Evolutionary conservation across 2,113 vertebrate genomes (phyloP).

Genomic region (Rallus limicola): DNA sequence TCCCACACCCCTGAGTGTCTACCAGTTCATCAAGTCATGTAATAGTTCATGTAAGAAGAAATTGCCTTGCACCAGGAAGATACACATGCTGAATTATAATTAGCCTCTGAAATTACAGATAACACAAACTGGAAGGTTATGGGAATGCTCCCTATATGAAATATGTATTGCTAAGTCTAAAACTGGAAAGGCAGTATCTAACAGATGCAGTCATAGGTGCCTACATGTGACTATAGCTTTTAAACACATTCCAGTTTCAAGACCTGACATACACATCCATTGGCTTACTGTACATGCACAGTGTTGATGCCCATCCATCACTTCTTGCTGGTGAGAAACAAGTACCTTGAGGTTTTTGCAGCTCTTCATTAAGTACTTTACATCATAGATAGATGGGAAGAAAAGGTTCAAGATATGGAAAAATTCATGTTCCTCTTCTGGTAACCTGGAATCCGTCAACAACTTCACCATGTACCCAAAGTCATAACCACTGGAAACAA

Average conservation of each 20-base stretch:
- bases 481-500: constrained; percentile 88
- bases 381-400: constrained; percentile 97
- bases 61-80: not conserved
- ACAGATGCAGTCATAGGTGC: not conserved
- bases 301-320: not conserved
- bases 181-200: not conserved
- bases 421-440: constrained; percentile 97
- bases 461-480: constrained; percentile 99
- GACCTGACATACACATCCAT: not conserved
- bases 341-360: constrained; percentile 98
- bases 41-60: not conserved
- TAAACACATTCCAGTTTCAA: not conserved
- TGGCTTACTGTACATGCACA: not conserved
- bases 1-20: not conserved
- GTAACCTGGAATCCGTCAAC: constrained; percentile 92
- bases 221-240: not conserved
- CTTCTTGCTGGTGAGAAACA: not conserved
- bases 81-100: not conserved
- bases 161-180: not conserved
- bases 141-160: not conserved
- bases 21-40: not conserved
- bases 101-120: not conserved
- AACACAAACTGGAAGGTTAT: not conserved
- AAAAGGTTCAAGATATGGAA: constrained; percentile 98
- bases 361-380: constrained; percentile 99